Percentiles rank a stretch among this genome's conserved stretches.
Evolutionary conservation across 37 sponge, comb jelly and placozoan species (phyloP).

Genomic region (Chondrosia reniformis): DNA sequence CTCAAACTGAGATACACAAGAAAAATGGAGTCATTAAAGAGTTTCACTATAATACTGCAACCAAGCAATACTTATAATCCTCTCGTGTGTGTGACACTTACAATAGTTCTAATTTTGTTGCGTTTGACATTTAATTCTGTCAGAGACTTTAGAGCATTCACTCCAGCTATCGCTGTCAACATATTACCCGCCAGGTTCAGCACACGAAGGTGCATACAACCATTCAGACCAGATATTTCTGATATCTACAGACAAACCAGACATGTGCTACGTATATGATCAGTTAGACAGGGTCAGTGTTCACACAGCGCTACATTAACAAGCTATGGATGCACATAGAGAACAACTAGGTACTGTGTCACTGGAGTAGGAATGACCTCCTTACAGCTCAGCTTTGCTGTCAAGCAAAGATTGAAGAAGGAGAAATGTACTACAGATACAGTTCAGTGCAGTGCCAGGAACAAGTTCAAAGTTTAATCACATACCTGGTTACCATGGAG

Average conservation of each 20-base stretch:
- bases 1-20: constrained; percentile 51
- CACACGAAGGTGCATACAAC: constrained; percentile 76
- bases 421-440: too few species aligned
- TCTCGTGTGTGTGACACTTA: constrained; percentile 2
- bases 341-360: too few species aligned
- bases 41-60: neutral
- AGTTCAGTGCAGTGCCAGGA: neutral
- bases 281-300: too few species aligned
- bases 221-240: constrained; percentile 71
- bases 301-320: too few species aligned
- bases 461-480: neutral
- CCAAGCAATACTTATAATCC: neutral
- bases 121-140: constrained; percentile 89
- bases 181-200: constrained; percentile 95
- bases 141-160: constrained; percentile 67
- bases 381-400: too few species aligned
- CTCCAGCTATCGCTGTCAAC: constrained; percentile 53
- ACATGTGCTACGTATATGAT: too few species aligned
- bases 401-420: too few species aligned
- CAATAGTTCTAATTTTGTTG: constrained; percentile 77
- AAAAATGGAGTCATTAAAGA: neutral
- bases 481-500: constrained; percentile 91
- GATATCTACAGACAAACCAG: constrained; percentile 47
- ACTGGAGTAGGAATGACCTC: too few species aligned
- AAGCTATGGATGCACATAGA: too few species aligned